Percentiles rank a stretch among this genome's conserved stretches.
These are phyloP conservation scores for Lottia gigantea DNA, from an alignment of 2,888 invertebrate species.

Conservation along the genomic window DNA sequence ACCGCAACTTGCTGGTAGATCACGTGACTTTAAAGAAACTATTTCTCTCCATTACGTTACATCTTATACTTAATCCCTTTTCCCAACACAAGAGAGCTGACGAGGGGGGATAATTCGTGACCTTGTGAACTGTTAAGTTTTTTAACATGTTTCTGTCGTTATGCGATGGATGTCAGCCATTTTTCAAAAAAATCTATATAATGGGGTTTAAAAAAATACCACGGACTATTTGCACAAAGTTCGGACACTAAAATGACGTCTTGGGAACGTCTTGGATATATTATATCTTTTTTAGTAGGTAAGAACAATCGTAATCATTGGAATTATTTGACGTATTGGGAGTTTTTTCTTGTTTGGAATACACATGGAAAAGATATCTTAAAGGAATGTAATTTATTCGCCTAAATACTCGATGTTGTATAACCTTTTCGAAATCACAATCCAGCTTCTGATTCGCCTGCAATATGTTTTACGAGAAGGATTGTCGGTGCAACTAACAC, in stretches of 20 bases:
- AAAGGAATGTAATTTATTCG: no score
- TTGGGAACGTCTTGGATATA: not conserved
- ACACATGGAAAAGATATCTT: no score
- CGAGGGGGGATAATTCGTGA: constrained; percentile 7
- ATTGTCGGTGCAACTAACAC: no score
- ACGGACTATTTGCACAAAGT: constrained; percentile 1
- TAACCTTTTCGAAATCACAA: no score
- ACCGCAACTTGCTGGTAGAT: not conserved
- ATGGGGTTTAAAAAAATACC: not conserved
- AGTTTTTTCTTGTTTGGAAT: no score
- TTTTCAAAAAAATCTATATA: not conserved
- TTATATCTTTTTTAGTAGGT: not conserved
- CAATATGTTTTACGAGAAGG: no score
- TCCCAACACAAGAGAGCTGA: constrained; percentile 3
- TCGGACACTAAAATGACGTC: not conserved
- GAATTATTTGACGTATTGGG: no score
- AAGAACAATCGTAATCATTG: not conserved
- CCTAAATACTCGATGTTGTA: no score
- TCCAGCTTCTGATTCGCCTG: no score
- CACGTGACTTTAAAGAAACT: not conserved
- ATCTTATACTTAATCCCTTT: constrained; percentile 1
- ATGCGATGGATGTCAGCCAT: not conserved
- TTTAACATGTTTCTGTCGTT: constrained; percentile 1
- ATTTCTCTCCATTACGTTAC: not conserved
- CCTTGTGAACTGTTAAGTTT: not conserved